Percentiles rank a stretch among this genome's conserved stretches.
phyloP scores from a whole-genome alignment of 23 tunicate species.

The Diplosoma virens region DNA sequence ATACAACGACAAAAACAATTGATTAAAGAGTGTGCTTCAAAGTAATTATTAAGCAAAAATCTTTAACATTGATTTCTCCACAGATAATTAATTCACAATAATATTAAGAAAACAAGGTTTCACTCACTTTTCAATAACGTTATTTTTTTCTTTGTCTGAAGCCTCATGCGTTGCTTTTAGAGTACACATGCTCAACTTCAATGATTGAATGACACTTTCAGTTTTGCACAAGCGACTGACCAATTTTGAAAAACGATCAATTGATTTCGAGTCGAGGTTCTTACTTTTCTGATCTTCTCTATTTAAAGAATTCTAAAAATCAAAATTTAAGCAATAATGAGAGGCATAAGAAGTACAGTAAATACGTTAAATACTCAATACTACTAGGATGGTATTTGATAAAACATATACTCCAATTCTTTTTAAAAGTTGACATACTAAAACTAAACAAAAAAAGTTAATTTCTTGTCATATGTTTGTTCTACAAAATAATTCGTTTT shows the following conservation, averaged over 20 bases:
- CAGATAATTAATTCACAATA: not conserved
- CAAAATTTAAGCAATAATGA: not conserved
- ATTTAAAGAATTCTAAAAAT: conserved; percentile 20
- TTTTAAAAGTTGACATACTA: not conserved
- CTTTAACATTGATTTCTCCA: too few relatives aligned
- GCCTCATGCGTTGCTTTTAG: conserved; percentile 59
- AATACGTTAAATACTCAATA: not conserved
- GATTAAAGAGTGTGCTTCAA: too few relatives aligned
- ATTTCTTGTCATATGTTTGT: too few relatives aligned
- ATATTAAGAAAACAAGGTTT: not conserved
- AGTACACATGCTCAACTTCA: conserved; percentile 60
- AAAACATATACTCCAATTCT: not conserved
- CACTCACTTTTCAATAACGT: conserved; percentile 76
- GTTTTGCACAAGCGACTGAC: conserved; percentile 71
- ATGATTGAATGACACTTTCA: conserved; percentile 76
- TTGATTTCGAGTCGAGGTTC: conserved; percentile 7
- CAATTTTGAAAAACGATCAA: conserved; percentile 49
- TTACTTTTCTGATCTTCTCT: not conserved
- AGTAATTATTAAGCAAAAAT: not conserved
- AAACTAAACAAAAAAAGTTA: too few relatives aligned
- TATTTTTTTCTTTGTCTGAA: conserved; percentile 52
- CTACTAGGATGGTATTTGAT: not conserved
- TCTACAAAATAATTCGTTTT: too few relatives aligned
- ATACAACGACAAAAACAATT: too few relatives aligned
- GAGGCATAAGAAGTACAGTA: not conserved